A percentile compares a stretch with the other conserved stretches of the same genome.
phyloP scores from a whole-genome alignment of 2,797 vertebrate genomes.

The Mormyrus proboscirostris region DNA sequence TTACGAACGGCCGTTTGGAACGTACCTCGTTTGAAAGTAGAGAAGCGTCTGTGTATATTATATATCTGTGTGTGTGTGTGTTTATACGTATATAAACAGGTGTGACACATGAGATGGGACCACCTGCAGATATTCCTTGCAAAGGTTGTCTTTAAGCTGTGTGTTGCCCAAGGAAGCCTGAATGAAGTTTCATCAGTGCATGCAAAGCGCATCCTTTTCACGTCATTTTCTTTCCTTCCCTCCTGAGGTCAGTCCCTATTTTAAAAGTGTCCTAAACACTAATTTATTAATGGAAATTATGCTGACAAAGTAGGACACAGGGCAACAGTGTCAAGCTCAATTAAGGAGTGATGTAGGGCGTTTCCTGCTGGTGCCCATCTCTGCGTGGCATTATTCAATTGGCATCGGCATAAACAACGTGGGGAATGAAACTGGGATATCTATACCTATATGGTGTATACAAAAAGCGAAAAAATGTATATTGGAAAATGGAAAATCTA shows the following conservation, averaged over 20 bases:
- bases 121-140: background rate
- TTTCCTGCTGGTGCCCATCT: background rate
- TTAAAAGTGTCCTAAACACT: background rate
- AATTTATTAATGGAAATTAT: conserved; percentile 5
- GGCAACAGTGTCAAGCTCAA: background rate
- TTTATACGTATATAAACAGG: background rate
- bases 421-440: background rate
- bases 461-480: background rate
- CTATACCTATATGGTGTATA: background rate
- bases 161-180: background rate
- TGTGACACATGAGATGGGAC: background rate
- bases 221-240: background rate
- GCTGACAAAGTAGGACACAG: background rate
- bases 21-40: too few species aligned
- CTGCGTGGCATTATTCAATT: background rate
- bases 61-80: background rate
- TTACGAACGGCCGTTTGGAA: too few species aligned
- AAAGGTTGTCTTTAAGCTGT: background rate
- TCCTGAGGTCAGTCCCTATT: conserved; percentile 2
- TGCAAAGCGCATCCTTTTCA: background rate
- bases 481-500: background rate
- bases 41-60: background rate
- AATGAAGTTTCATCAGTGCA: background rate
- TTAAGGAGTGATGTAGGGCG: background rate
- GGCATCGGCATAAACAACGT: background rate